These are phyloP conservation scores for Cydia amplana DNA, from an alignment of 1,140 invertebrate genomes.

Conservation along the genomic window DNA sequence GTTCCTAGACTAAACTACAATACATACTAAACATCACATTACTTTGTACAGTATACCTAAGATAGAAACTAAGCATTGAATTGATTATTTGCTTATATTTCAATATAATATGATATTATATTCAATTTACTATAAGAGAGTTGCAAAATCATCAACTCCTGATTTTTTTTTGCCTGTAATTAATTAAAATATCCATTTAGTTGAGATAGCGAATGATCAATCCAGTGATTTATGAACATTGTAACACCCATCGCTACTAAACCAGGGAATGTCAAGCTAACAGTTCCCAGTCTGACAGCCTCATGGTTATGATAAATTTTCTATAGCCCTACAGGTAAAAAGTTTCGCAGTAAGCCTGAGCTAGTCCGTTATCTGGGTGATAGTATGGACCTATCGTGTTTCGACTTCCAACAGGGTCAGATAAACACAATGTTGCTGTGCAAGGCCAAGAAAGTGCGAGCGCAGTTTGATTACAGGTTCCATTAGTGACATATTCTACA, in stretches of 20 bases:
- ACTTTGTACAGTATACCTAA: conserved; percentile 13
- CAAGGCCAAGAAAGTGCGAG: conserved; percentile 83
- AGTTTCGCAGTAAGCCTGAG: conserved; percentile 90
- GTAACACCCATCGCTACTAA: conserved; percentile 50
- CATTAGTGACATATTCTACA: conserved; percentile 69
- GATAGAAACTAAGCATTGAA: neutral
- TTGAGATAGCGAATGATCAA: neutral
- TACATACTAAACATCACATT: conserved; percentile 26
- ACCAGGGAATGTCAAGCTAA: conserved; percentile 47
- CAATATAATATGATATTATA: too few species aligned
- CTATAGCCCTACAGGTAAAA: conserved; percentile 87
- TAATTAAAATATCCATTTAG: neutral
- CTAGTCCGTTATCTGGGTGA: conserved; percentile 88
- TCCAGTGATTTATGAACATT: conserved; percentile 36
- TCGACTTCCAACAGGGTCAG: conserved; percentile 91
- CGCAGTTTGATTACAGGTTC: conserved; percentile 85
- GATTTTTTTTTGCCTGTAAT: neutral
- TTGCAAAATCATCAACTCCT: neutral
- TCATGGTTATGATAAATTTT: conserved; percentile 67
- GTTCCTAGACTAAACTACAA: conserved; percentile 1
- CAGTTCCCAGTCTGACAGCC: conserved; percentile 37
- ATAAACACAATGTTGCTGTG: conserved; percentile 82
- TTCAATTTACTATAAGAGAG: neutral
- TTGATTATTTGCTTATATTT: conserved; percentile 11
- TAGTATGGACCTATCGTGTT: conserved; percentile 88